A percentile compares a stretch with the other conserved stretches of the same genome.
These are phyloP conservation scores for Thalassophryne amazonica DNA, from an alignment of 2,797 vertebrate species.

Conservation along the genomic window DNA sequence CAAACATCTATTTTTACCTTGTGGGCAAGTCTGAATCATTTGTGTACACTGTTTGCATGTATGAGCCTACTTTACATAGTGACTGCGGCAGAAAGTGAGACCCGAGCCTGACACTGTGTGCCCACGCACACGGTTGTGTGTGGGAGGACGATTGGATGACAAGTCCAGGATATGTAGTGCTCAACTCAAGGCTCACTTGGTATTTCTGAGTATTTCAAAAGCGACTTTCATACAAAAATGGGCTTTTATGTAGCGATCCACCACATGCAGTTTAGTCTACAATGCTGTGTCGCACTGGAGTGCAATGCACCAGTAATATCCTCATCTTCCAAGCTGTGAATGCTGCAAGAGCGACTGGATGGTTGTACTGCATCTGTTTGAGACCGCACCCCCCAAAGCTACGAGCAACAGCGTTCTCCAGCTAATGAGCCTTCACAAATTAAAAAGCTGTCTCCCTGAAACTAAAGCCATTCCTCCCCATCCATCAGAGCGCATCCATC, in stretches of 20 bases:
- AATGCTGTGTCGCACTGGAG: slow-evolving; percentile 16
- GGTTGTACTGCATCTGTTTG: slow-evolving; percentile 42
- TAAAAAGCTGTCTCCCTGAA: slow-evolving; percentile 71
- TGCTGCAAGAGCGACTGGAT: slow-evolving; percentile 31
- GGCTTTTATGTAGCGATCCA: slow-evolving; percentile 10
- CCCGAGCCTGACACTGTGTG: slow-evolving; percentile 51
- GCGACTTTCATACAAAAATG: slow-evolving; percentile 30
- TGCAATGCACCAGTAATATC: slow-evolving; percentile 30
- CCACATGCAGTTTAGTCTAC: slow-evolving; percentile 6
- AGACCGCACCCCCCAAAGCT: slow-evolving; percentile 36
- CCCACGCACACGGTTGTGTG: slow-evolving; percentile 59
- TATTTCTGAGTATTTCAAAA: slow-evolving; percentile 48
- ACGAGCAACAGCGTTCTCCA: slow-evolving; percentile 44
- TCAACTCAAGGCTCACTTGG: slow-evolving; percentile 41
- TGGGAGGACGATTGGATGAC: slow-evolving; percentile 63
- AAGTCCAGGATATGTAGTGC: slow-evolving; percentile 47
- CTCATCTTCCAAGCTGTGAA: slow-evolving; percentile 22
- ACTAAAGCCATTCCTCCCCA: slow-evolving; percentile 47
- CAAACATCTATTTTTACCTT: slow-evolving; percentile 36
- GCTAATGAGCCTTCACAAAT: slow-evolving; percentile 75
- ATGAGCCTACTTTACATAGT: slow-evolving; percentile 55
- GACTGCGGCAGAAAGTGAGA: slow-evolving; percentile 58
- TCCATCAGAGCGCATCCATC: slow-evolving; percentile 50
- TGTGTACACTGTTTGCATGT: slow-evolving; percentile 48
- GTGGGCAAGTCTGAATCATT: slow-evolving; percentile 32